Evolutionary conservation across 2,888 invertebrate species (phyloP).

Genomic region (Dryobota labecula): DNA sequence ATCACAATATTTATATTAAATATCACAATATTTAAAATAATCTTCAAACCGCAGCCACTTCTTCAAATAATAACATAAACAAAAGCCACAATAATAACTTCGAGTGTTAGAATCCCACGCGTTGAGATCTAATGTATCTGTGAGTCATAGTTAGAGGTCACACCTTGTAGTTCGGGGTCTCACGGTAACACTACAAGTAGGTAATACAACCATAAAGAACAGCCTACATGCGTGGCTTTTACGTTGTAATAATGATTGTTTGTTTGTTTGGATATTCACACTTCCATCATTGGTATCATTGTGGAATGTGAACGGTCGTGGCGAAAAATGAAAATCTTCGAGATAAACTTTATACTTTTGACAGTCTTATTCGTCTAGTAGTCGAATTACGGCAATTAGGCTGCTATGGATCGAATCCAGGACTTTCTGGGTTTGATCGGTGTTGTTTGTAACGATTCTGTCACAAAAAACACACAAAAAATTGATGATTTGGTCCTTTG

Average conservation of each 20-base stretch:
- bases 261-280: background rate
- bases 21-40: constrained; percentile 1
- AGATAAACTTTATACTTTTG: background rate
- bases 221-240: background rate
- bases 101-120: constrained; percentile 45
- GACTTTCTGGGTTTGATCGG: too few species aligned
- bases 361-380: too few species aligned
- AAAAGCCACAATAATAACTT: constrained; percentile 12
- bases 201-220: background rate
- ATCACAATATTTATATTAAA: constrained; percentile 1
- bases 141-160: constrained; percentile 56
- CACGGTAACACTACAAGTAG: constrained; percentile 23
- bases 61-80: constrained; percentile 19
- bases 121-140: constrained; percentile 22
- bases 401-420: too few species aligned
- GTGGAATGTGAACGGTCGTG: background rate
- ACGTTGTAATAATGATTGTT: background rate
- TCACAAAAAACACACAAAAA: too few species aligned
- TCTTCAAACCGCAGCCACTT: background rate
- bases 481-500: too few species aligned
- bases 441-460: too few species aligned
- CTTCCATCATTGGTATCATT: background rate
- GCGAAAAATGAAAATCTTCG: background rate
- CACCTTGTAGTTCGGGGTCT: constrained; percentile 24
- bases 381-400: too few species aligned